phyloP scores from a whole-genome alignment of 2,888 invertebrate genomes.

The Plebejus argus region DNA sequence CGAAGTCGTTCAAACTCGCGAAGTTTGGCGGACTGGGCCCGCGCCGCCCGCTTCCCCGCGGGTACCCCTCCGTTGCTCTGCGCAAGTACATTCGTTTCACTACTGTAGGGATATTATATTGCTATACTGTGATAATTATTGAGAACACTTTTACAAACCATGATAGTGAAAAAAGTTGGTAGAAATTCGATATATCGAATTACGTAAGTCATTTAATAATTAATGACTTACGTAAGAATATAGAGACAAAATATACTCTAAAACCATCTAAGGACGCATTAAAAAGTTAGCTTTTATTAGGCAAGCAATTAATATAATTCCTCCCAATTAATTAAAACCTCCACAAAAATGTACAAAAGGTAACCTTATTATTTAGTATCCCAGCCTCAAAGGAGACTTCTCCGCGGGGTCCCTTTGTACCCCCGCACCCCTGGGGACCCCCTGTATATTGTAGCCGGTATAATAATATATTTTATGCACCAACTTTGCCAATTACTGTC shows the following conservation, averaged over 20 bases:
- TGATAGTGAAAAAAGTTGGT: too few species aligned
- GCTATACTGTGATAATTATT: too few species aligned
- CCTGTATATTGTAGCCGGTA: slow-evolving; percentile 66
- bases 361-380: slow-evolving; percentile 18
- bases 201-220: too few species aligned
- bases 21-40: too few species aligned
- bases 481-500: slow-evolving; percentile 75
- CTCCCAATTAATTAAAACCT: not conserved
- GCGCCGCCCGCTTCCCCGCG: too few species aligned
- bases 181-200: too few species aligned
- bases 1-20: too few species aligned
- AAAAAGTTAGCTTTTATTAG: not conserved
- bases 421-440: slow-evolving; percentile 7
- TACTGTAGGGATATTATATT: too few species aligned
- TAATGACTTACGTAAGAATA: too few species aligned
- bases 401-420: not conserved
- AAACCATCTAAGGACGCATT: not conserved
- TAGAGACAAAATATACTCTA: not conserved
- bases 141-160: too few species aligned
- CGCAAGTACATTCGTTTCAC: too few species aligned
- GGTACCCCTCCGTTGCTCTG: too few species aligned
- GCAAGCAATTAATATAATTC: not conserved
- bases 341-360: slow-evolving; percentile 14
- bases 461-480: slow-evolving; percentile 79
- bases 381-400: slow-evolving; percentile 21